These are phyloP conservation scores for Hydrolagus colliei DNA, from an alignment of 2,797 vertebrate species.

Conservation along the genomic window DNA sequence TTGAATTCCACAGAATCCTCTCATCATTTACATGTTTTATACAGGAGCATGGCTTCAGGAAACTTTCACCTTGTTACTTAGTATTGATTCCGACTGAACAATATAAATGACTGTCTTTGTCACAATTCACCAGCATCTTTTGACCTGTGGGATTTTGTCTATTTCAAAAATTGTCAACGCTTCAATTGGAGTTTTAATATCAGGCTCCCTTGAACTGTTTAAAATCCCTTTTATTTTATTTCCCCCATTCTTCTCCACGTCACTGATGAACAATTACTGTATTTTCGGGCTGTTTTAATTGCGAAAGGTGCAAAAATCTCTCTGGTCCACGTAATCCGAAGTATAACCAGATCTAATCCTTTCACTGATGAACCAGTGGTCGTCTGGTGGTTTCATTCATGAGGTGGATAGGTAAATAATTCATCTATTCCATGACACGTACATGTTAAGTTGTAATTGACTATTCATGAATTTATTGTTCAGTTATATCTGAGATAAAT, in stretches of 20 bases:
- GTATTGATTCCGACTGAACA: neutral
- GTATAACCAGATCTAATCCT: neutral
- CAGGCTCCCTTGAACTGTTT: neutral
- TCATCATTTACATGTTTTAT: too few relatives aligned
- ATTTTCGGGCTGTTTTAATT: too few relatives aligned
- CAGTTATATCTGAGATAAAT: neutral
- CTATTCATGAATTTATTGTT: neutral
- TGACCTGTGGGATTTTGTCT: neutral
- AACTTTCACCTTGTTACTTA: neutral
- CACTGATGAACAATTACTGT: too few relatives aligned
- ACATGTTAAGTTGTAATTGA: neutral
- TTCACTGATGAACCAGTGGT: neutral
- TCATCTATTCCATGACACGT: neutral
- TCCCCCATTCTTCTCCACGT: too few relatives aligned
- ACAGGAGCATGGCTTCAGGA: neutral
- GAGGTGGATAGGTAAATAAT: neutral
- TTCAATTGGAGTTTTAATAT: neutral
- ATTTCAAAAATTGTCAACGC: neutral
- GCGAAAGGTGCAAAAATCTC: too few relatives aligned
- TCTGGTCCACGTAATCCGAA: neutral
- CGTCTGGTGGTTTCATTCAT: neutral
- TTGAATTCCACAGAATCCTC: too few relatives aligned
- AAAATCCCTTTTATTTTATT: too few relatives aligned
- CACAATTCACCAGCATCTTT: neutral
- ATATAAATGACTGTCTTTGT: neutral